Conservation (phyloP, 2,888 invertebrate genomes). For the Branchipolynoe longqiensis region DNA sequence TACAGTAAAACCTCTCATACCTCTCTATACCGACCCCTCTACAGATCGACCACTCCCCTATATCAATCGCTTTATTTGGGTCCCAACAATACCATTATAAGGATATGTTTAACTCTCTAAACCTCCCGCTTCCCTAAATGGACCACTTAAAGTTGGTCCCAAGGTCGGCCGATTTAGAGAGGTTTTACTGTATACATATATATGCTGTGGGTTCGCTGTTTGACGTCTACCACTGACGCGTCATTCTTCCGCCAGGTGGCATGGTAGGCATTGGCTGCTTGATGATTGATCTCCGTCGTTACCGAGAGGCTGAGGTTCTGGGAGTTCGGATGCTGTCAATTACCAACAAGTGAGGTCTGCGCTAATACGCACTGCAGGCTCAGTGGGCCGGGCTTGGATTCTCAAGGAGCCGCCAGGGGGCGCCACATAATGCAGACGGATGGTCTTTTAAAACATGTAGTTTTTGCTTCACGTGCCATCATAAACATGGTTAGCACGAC, state of each 20-base stretch:
- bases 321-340: slow-evolving; percentile 39
- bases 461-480: background rate
- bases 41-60: no score
- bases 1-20: no score
- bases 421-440: slow-evolving; percentile 7
- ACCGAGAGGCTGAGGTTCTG: background rate
- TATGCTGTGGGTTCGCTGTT: background rate
- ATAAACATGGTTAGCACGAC: background rate
- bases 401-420: background rate
- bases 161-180: no score
- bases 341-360: background rate
- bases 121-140: no score
- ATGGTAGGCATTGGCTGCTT: background rate
- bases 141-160: no score
- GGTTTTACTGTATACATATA: no score
- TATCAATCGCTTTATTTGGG: no score
- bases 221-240: slow-evolving; percentile 1
- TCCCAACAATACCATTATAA: no score
- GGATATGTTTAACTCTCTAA: no score
- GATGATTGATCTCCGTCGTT: slow-evolving; percentile 34
- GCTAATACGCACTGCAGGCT: background rate
- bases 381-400: background rate
- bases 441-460: background rate
- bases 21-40: no score
- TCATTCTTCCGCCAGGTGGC: background rate